phyloP scores from a whole-genome alignment of 2,113 vertebrate genomes.

The Mormyrus lacerda region DNA sequence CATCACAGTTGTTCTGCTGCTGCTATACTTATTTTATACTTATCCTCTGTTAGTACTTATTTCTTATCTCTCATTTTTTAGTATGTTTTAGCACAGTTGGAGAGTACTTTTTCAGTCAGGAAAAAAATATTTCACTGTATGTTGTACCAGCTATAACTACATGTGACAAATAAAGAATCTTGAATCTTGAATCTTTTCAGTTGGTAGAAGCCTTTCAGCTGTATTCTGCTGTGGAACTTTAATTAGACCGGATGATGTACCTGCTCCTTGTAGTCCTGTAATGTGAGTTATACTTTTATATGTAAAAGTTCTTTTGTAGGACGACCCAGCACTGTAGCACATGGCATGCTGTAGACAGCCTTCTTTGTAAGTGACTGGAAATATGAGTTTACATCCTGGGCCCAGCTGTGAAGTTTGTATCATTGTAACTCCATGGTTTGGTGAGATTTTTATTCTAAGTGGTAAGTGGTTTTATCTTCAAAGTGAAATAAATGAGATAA shows the following conservation, averaged over 20 bases:
- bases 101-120: too few species aligned
- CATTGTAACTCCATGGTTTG: not conserved
- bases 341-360: not conserved
- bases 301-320: not conserved
- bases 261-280: not conserved
- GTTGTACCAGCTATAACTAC: too few species aligned
- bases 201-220: not conserved
- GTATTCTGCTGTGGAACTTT: not conserved
- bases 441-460: not conserved
- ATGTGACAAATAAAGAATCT: too few species aligned
- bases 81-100: too few species aligned
- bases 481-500: not conserved
- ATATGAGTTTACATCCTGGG: not conserved
- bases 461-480: not conserved
- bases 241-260: not conserved
- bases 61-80: too few species aligned
- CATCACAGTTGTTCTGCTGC: not conserved
- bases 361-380: not conserved
- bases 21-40: too few species aligned
- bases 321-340: not conserved
- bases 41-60: too few species aligned
- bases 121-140: too few species aligned
- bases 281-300: not conserved
- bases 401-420: not conserved
- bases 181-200: too few species aligned